Evolutionary conservation across 1,140 invertebrate species (phyloP).

Genomic region (Scaptomyza pallida): DNA sequence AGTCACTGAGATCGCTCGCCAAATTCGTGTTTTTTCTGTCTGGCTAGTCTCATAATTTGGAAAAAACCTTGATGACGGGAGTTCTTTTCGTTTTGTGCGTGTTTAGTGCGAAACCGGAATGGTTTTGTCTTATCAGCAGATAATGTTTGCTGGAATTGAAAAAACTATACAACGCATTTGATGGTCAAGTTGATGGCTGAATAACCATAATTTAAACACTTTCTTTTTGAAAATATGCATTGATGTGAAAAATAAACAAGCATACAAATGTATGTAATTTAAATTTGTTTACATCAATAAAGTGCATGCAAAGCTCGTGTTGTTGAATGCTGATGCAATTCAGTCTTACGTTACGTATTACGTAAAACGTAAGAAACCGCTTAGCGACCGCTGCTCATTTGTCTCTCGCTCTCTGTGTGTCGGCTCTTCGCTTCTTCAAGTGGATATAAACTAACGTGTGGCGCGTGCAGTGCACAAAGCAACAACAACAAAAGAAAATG

Average conservation of each 20-base stretch:
- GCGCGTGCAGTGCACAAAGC: conserved; percentile 40
- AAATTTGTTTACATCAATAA: conserved; percentile 4
- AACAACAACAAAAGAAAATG: conserved; percentile 31
- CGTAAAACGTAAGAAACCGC: conserved; percentile 26
- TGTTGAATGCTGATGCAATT: conserved; percentile 35
- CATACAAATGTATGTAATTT: background rate
- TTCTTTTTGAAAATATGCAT: conserved; percentile 53
- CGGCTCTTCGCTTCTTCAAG: conserved; percentile 13
- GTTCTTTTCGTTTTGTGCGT: background rate
- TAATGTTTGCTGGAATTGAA: conserved; percentile 3
- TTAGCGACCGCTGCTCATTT: background rate
- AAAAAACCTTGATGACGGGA: conserved; percentile 17
- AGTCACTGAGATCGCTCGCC: conserved; percentile 4
- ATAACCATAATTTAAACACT: conserved; percentile 32
- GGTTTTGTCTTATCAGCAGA: conserved; percentile 40
- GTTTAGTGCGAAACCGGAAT: conserved; percentile 16
- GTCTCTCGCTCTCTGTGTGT: conserved; percentile 6
- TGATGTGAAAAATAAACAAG: conserved; percentile 60
- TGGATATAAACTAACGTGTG: conserved; percentile 52
- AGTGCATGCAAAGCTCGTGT: conserved; percentile 5
- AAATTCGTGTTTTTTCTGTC: conserved; percentile 31
- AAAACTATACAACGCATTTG: conserved; percentile 27
- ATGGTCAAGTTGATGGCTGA: conserved; percentile 18
- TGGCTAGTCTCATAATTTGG: conserved; percentile 11
- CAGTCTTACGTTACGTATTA: conserved; percentile 31